These are phyloP conservation scores for Spongia lamella DNA, from an alignment of 37 sponge, comb jelly and placozoan genomes.

Conservation along the genomic window DNA sequence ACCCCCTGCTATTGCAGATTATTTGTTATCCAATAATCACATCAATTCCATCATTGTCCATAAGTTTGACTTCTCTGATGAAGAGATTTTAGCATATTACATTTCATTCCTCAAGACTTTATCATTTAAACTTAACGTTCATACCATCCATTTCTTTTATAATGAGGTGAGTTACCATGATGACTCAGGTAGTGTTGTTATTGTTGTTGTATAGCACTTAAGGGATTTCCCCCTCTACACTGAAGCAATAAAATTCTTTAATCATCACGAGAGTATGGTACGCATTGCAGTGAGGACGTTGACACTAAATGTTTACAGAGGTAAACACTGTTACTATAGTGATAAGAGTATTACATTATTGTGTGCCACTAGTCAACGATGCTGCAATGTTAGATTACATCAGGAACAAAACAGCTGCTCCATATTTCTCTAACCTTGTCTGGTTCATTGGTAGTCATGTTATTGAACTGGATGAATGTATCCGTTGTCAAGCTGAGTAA, in stretches of 20 bases:
- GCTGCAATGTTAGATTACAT: slow-evolving; percentile 75
- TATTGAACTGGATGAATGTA: slow-evolving; percentile 87
- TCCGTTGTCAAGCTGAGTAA: slow-evolving; percentile 73
- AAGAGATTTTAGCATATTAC: slow-evolving; percentile 98
- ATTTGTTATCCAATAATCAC: slow-evolving; percentile 97
- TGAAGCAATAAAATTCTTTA: slow-evolving; percentile 98
- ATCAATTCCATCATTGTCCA: slow-evolving; percentile 94
- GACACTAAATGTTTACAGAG: slow-evolving; percentile 95
- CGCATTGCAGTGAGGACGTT: slow-evolving; percentile 96
- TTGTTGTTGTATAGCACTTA: slow-evolving; percentile 68
- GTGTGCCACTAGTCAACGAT: slow-evolving; percentile 75
- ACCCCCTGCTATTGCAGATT: slow-evolving; percentile 58
- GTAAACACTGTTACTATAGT: slow-evolving; percentile 19
- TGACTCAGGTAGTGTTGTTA: background rate
- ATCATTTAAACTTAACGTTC: slow-evolving; percentile 90
- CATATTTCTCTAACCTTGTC: slow-evolving; percentile 93
- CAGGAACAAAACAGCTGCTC: slow-evolving; percentile 88
- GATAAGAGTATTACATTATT: background rate
- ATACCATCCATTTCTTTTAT: slow-evolving; percentile 98
- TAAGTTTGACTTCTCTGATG: slow-evolving; percentile 94
- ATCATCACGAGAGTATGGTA: slow-evolving; percentile 97
- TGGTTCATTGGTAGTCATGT: slow-evolving; percentile 96
- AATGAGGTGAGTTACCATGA: slow-evolving; percentile 81
- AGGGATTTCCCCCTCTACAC: slow-evolving; percentile 97
- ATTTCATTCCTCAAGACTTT: slow-evolving; percentile 99